Evolutionary conservation across 2,888 invertebrate genomes (phyloP), one percentile per base, ranked within the genome.

Genomic region (Trachelus stipa): DNA sequence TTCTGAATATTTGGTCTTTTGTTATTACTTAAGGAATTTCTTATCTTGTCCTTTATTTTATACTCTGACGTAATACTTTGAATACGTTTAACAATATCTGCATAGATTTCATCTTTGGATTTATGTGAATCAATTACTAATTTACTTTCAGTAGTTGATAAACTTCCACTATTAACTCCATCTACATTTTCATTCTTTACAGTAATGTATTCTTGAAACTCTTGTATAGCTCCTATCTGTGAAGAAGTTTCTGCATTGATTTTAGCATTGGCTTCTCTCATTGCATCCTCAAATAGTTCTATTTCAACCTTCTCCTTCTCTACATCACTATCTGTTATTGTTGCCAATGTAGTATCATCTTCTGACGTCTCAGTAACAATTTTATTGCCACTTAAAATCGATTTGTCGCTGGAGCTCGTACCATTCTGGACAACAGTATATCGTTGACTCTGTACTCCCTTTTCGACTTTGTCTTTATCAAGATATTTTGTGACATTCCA

Each of bases 81-180:
- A 80, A 89, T 89, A 35, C 84, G 84, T 80, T 85, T 87, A 4
- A 88, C 76, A 74, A 88, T 86, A 69, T 88, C 86, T 4, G 78
- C 81, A 74, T 85, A 86, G 80, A 88, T 89, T 78, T 86, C 77
- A 69, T 82, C 77, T 31, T 85, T 80, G 1, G 85, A 80, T 76
- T 82, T 73, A 40, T 40, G 15, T 12, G 15, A 15, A 15, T 40
- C 40, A 40, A 15, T 6, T 15, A 15, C 40, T 40, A 40, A 40
- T 40, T 40, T 15, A 40, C 40, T 40, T 40, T 40, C 40, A 15
- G 40, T 40, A 15, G 15, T 40, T 15, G 40, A 4, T 40, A 40
- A 40, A 40, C 15, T 40, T 40, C 40, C 40, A 40, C 40, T 40
- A 40, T 15, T 40, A 40, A 40, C 15, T 15, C 6, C 15, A 40